Conservation (phyloP, 1,140 invertebrate species). For the Amphibalanus amphitrite region DNA sequence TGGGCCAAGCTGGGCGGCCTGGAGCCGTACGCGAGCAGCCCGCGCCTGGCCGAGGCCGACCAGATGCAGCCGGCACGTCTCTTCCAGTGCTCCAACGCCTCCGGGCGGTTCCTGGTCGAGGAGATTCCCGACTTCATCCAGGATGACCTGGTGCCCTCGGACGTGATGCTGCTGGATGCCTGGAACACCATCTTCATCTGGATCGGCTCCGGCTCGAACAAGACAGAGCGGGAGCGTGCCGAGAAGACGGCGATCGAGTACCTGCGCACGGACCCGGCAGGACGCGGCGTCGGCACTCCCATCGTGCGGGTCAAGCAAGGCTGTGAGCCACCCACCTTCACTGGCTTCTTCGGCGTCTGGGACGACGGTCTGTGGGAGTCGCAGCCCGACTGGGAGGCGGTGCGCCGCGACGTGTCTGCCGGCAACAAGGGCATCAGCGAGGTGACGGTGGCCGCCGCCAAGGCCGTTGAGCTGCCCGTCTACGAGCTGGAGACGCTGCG, state of each 20-base stretch:
- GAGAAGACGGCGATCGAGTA: conserved; percentile 36
- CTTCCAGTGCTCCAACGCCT: conserved; percentile 48
- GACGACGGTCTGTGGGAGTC: conserved; percentile 52
- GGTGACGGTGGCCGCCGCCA: conserved; percentile 3
- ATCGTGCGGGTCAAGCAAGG: conserved; percentile 62
- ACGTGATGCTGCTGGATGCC: conserved; percentile 68
- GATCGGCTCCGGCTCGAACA: conserved; percentile 49
- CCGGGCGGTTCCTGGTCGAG: conserved; percentile 40
- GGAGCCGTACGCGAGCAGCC: conserved; percentile 34
- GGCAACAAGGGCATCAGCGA: not conserved
- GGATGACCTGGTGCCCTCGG: conserved; percentile 57
- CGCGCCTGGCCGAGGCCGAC: conserved; percentile 31
- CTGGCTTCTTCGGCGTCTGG: conserved; percentile 78
- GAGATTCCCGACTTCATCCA: conserved; percentile 72
- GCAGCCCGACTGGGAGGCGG: not conserved
- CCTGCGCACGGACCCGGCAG: conserved; percentile 46
- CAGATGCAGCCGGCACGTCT: conserved; percentile 36
- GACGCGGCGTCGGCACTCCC: conserved; percentile 54
- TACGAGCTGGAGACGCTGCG: conserved; percentile 41
- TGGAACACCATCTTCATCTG: conserved; percentile 65
- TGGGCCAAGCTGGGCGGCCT: conserved; percentile 39
- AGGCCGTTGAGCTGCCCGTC: conserved; percentile 27
- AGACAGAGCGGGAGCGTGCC: conserved; percentile 40
- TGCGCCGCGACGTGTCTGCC: not conserved
- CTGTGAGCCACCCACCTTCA: conserved; percentile 71